A percentile compares a stretch with the other conserved stretches of the same genome.
Conservation (phyloP, 1,140 invertebrate species). For the Apis florea region DNA sequence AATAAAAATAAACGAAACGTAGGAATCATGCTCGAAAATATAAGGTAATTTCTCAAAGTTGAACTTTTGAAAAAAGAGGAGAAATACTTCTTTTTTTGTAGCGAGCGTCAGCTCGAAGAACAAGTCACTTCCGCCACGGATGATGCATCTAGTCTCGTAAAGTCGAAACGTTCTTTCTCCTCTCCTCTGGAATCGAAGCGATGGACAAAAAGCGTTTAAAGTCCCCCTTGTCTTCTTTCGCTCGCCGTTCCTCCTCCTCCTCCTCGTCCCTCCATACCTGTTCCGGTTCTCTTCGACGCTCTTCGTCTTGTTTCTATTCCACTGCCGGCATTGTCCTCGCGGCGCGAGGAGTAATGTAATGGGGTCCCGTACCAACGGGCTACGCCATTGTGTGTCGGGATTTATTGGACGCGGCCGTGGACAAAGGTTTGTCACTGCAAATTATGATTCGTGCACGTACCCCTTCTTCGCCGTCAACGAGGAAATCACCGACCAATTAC, state of each 20-base stretch:
- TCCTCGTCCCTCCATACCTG: background rate
- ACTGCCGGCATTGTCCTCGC: conserved; percentile 34
- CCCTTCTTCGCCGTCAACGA: conserved; percentile 1
- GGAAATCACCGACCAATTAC: conserved; percentile 46
- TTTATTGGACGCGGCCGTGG: conserved; percentile 42
- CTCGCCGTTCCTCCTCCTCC: background rate
- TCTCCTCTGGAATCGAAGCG: background rate
- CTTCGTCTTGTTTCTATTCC: conserved; percentile 39
- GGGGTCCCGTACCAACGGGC: conserved; percentile 37
- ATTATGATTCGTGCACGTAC: conserved; percentile 46
- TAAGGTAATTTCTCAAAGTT: no score
- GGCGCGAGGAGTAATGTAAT: conserved; percentile 41
- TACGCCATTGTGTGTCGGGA: conserved; percentile 48
- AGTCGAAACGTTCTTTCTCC: background rate
- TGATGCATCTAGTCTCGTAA: background rate
- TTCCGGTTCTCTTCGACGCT: conserved; percentile 11
- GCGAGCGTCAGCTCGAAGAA: background rate
- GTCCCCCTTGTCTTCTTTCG: background rate
- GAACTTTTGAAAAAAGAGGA: no score
- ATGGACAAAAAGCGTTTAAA: background rate
- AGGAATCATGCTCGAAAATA: no score
- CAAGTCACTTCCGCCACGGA: background rate
- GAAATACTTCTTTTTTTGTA: no score
- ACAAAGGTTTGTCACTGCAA: conserved; percentile 53
- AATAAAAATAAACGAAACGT: no score